phyloP scores from a whole-genome alignment of 2,888 invertebrate genomes.

The Beris chalybata region DNA sequence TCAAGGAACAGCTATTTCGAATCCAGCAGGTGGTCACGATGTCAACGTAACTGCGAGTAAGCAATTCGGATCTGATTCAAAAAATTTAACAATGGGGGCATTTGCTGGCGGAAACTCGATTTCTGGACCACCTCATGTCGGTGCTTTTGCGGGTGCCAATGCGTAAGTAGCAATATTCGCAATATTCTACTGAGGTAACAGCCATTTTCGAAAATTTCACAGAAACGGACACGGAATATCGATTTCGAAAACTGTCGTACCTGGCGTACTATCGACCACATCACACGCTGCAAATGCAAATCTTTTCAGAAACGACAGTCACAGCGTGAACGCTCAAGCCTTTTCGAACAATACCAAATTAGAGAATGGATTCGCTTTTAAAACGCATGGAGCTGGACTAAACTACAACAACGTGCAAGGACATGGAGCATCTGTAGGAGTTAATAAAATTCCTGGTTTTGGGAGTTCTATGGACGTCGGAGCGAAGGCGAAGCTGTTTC shows the following conservation, averaged over 20 bases:
- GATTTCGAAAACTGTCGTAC: constrained; percentile 44
- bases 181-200: neutral
- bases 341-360: constrained; percentile 44
- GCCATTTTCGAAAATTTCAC: neutral
- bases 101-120: constrained; percentile 27
- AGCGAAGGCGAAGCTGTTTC: constrained; percentile 46
- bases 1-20: constrained; percentile 35
- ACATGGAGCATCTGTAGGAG: constrained; percentile 45
- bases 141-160: constrained; percentile 25
- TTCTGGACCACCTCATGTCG: neutral
- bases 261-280: constrained; percentile 42
- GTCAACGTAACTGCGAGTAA: neutral
- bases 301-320: constrained; percentile 42
- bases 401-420: constrained; percentile 44
- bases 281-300: constrained; percentile 43
- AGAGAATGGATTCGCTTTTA: constrained; percentile 43
- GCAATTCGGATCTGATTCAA: constrained; percentile 15
- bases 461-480: constrained; percentile 43
- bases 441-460: constrained; percentile 45
- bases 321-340: constrained; percentile 44
- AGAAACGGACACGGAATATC: constrained; percentile 34
- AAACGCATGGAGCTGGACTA: constrained; percentile 45
- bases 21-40: constrained; percentile 29
- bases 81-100: constrained; percentile 15
- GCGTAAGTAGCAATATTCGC: constrained; percentile 10